Conservation (phyloP, 2,113 vertebrate species). For the Neodontobutis hainanensis region DNA sequence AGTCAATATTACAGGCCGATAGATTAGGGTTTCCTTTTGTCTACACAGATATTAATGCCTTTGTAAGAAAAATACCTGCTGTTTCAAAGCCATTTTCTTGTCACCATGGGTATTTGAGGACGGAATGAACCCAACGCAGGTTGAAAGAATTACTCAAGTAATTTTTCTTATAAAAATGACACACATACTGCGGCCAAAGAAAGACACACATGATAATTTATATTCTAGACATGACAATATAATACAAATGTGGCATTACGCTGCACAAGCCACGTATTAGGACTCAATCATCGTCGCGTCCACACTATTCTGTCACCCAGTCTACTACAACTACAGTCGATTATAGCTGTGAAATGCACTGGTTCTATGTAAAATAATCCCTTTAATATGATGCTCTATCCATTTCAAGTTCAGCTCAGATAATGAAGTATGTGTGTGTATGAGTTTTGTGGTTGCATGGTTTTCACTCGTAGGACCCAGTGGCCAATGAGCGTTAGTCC, state of each 20-base stretch:
- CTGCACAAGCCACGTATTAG: neutral
- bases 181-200: neutral
- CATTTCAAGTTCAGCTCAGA: conserved; percentile 24
- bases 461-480: conserved; percentile 23
- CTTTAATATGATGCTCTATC: conserved; percentile 19
- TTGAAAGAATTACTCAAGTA: conserved; percentile 11
- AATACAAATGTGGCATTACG: conserved; percentile 2
- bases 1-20: neutral
- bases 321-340: too few species aligned
- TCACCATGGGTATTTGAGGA: conserved; percentile 47
- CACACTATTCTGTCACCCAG: neutral
- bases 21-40: neutral
- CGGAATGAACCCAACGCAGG: conserved; percentile 8
- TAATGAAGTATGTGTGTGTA: conserved; percentile 15
- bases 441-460: conserved; percentile 27
- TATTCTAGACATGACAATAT: conserved; percentile 26
- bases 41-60: neutral
- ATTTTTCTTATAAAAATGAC: neutral
- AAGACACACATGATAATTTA: conserved; percentile 3
- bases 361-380: conserved; percentile 22
- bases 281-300: conserved; percentile 1
- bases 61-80: conserved; percentile 19
- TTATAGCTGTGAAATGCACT: conserved; percentile 38
- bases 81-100: conserved; percentile 22
- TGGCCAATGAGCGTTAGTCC: conserved; percentile 22